Evolutionary conservation across 53 echinoderm and acorn worm genomes (phyloP), one percentile per base, ranked within the genome.

Genomic region (Antedon mediterranea): DNA sequence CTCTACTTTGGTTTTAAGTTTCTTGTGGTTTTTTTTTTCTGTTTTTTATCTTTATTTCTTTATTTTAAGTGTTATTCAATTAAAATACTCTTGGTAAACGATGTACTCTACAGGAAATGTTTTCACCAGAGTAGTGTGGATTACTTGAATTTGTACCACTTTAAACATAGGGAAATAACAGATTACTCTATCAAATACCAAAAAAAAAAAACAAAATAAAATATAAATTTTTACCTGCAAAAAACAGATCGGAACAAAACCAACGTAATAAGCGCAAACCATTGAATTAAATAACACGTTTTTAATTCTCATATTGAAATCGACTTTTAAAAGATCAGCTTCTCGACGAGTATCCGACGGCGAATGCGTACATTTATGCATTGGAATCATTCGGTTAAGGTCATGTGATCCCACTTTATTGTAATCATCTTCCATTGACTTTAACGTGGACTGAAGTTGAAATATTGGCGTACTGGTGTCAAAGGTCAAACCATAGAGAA

Each of bases 211-310:
- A 0, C 8, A 0, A 32, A 31, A 34, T 31, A n/a, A n/a, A n/a
- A n/a, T n/a, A n/a, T n/a, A n/a, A 37, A 9, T 72, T 72, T 78
- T 86, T 73, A 97, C 97, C 90, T 97, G 98, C 28, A 98, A 43
- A 71, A 98, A 98, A 73, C 98, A 98, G 37, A 98, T 89, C 0
- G 98, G 98, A 26, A 98, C 98, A 85, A 98, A 98, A 72, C 98
- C 98, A 31, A 98, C 98, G 75, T 98, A 98, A 86, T 98, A 98
- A 43, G 98, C 98, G 71, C 98, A 98, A 72, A 98, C 98, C 98
- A 98, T 98, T 33, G 98, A 98, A 73, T 98, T 98, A 78, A 98
- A 98, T 42, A 98, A 82, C 4, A 98, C 92, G 33, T 84, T 92
- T 43, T 98, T 98, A 81, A 98, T 90, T 43, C 98, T 75, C 70